phyloP scores from a whole-genome alignment of 2,797 vertebrate species.

The Schizothorax lantsangensis region DNA sequence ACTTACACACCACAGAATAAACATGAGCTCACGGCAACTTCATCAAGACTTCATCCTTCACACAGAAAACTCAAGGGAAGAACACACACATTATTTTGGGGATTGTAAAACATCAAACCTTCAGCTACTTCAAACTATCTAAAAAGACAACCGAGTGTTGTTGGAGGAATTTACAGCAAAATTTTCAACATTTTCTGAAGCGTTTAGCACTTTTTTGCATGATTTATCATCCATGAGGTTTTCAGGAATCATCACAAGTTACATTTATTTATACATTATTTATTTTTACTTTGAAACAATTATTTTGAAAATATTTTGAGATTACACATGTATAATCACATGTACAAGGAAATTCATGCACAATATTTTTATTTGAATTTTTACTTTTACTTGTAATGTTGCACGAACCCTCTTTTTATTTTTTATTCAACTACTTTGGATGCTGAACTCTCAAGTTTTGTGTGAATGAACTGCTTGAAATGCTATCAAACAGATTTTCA shows the following conservation, averaged over 20 bases:
- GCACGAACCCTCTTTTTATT: too few species aligned
- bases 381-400: too few species aligned
- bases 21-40: conserved; percentile 27
- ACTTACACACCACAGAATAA: conserved; percentile 53
- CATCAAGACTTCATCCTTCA: conserved; percentile 34
- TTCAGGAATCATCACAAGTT: not conserved
- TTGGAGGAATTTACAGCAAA: not conserved
- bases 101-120: not conserved
- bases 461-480: too few species aligned
- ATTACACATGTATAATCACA: too few species aligned
- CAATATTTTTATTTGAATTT: too few species aligned
- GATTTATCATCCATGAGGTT: not conserved
- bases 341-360: too few species aligned
- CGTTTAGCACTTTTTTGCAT: not conserved
- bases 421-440: too few species aligned
- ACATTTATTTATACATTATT: not conserved
- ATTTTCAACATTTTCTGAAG: not conserved
- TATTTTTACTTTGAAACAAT: not conserved
- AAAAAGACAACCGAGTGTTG: not conserved
- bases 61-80: conserved; percentile 15
- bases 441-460: too few species aligned
- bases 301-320: too few species aligned
- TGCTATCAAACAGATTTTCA: too few species aligned
- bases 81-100: not conserved
- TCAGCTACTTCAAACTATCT: not conserved